A percentile compares a stretch with the other conserved stretches of the same genome.
Evolutionary conservation across 30 jellyfish, hydroid and myxozoan genomes (phyloP).

Genomic region (Hydra vulgaris): DNA sequence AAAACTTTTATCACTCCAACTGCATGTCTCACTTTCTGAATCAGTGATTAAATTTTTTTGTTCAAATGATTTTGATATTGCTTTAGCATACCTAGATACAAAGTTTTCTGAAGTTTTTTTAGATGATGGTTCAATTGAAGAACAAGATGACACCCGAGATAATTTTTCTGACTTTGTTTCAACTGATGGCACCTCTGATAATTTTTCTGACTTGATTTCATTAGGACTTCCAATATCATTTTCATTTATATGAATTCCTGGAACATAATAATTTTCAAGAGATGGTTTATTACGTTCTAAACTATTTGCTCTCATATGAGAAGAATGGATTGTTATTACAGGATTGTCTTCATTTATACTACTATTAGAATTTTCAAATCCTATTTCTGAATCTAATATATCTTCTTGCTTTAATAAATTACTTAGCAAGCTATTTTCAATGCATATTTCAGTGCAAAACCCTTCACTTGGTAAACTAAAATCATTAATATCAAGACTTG

Average conservation of each 20-base stretch:
- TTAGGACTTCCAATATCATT: neutral
- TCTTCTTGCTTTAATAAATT: neutral
- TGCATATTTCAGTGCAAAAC: no score
- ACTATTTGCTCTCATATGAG: neutral
- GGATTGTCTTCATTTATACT: neutral
- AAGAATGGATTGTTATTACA: neutral
- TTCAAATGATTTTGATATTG: slow-evolving; percentile 28
- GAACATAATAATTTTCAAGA: slow-evolving; percentile 1
- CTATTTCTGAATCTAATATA: neutral
- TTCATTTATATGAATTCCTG: slow-evolving; percentile 12
- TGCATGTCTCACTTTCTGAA: slow-evolving; percentile 46
- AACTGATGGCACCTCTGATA: neutral
- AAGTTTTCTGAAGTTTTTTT: neutral
- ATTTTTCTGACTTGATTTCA: neutral
- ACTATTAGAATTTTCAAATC: no score
- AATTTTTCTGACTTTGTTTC: neutral
- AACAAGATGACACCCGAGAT: neutral
- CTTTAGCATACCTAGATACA: neutral
- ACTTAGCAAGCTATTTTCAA: neutral
- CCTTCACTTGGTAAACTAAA: neutral
- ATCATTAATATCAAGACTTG: neutral
- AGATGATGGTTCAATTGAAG: neutral
- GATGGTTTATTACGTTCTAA: neutral
- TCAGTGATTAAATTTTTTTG: slow-evolving; percentile 47
- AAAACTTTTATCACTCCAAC: slow-evolving; percentile 38